Percentiles rank a stretch among this genome's conserved stretches.
phyloP scores from a whole-genome alignment of 2,113 vertebrate species.

The Paradisaea rubra region DNA sequence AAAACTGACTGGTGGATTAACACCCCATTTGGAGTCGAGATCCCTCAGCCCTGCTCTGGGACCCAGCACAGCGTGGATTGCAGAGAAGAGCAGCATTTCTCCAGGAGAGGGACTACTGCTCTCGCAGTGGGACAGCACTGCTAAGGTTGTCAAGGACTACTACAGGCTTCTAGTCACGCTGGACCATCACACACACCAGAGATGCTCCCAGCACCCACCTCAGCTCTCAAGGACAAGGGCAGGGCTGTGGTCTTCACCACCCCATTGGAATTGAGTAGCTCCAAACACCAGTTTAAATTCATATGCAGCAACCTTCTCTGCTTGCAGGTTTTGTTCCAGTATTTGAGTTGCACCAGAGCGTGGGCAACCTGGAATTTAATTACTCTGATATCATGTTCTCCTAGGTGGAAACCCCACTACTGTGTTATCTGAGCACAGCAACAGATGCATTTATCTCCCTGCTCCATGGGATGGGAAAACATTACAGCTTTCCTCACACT shows the following conservation, averaged over 20 bases:
- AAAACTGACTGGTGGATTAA: not conserved
- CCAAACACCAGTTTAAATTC: not conserved
- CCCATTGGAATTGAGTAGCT: not conserved
- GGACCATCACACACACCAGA: not conserved
- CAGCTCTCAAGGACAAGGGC: not conserved
- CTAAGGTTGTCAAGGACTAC: not conserved
- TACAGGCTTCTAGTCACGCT: accelerated
- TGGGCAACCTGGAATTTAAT: not conserved
- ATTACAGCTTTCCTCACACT: not conserved
- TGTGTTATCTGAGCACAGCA: not conserved
- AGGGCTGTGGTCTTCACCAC: not conserved
- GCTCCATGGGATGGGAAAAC: not conserved
- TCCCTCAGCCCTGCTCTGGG: not conserved
- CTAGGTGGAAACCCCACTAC: not conserved
- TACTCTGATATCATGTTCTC: not conserved
- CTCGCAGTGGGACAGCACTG: not conserved
- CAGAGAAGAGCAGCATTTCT: not conserved
- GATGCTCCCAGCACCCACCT: not conserved
- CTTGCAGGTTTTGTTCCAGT: not conserved
- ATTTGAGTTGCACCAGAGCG: not conserved
- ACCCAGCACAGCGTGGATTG: accelerated
- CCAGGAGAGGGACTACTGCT: not conserved
- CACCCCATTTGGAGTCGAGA: not conserved
- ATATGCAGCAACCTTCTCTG: not conserved
- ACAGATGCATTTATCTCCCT: not conserved